Evolutionary conservation across 2,888 invertebrate species (phyloP).

Genomic region (Gasteruption jaculator): DNA sequence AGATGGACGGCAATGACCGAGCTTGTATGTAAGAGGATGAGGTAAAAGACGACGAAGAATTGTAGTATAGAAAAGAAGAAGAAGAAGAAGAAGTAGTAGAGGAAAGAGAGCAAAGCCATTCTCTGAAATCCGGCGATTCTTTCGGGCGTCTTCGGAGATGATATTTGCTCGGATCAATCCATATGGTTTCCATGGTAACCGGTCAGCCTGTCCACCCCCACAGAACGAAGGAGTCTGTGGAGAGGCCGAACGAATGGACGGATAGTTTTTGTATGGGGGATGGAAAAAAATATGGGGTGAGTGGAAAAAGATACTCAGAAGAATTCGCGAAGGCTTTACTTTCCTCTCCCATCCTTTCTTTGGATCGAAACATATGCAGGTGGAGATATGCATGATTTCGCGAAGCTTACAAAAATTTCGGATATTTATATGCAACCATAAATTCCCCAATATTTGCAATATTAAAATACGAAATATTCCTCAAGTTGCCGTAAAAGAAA

Average conservation of each 20-base stretch:
- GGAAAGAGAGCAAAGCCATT: conserved; percentile 30
- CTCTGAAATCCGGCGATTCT: conserved; percentile 48
- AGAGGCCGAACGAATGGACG: conserved; percentile 31
- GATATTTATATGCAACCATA: too few relatives aligned
- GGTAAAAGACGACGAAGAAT: conserved; percentile 20
- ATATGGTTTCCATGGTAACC: conserved; percentile 50
- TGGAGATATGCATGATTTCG: too few relatives aligned
- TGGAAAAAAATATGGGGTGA: conserved; percentile 14
- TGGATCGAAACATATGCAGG: too few relatives aligned
- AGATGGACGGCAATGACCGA: too few relatives aligned
- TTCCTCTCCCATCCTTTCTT: too few relatives aligned
- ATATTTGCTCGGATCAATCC: conserved; percentile 52
- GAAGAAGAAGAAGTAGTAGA: conserved; percentile 15
- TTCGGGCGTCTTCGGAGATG: conserved; percentile 50
- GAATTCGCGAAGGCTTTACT: too few relatives aligned
- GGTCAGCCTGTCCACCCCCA: conserved; percentile 46
- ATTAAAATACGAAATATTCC: too few relatives aligned
- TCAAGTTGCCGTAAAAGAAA: too few relatives aligned
- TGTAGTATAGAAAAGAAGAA: conserved; percentile 18
- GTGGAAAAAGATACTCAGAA: too few relatives aligned
- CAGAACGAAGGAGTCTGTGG: conserved; percentile 32
- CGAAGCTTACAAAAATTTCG: too few relatives aligned
- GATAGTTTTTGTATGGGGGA: conserved; percentile 14
- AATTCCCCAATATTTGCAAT: too few relatives aligned
- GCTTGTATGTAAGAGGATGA: conserved; percentile 6